Evolutionary conservation across 2,113 vertebrate species (phyloP), one percentile per base, ranked within the genome.

Genomic region (Aix galericulata): DNA sequence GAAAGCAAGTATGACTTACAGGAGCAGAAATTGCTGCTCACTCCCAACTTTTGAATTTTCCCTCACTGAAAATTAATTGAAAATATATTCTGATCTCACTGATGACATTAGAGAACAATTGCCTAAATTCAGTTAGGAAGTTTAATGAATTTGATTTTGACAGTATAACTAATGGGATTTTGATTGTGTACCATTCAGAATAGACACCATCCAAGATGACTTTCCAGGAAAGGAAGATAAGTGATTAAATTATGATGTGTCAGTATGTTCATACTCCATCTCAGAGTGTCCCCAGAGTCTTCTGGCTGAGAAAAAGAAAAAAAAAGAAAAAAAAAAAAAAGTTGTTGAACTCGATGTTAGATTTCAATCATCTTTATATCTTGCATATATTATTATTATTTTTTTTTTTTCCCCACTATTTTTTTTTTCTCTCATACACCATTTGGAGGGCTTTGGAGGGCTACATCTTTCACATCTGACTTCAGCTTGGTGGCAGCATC

Each of bases 121-220:
- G n/a, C 44, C 48, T 86, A 60, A 34, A 69, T 84, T 86, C 3
- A 1, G 18, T 22, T 72, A 27, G 71, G 66, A 94, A 86, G 38
- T 86, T 67, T 38, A 92, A 92, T 72, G 66, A 91, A 84, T 82
- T 82, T 67, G 17, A 21, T 86, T 91, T 88, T 97, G 80, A 92
- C 83, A 89, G 34, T 79, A 42, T 44, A 78, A 92, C 52, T 93
- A 95, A 89, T 76, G 58, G 48, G 29, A 64, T 78, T 97, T 94
- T 92, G 62, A 95, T n/a, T 86, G 81, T 82, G 66, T 77, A 64
- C 18, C 29, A 16, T 93, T 92, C 73, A 93, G 20, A 32, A 36
- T 6, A 64, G 68, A 92, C 34, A 84, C 40, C 34, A 69, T 73
- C 44, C 31, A 82, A 91, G 79, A 84, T 72, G 38, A 69, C 32